Percentiles rank a stretch among this genome's conserved stretches.
These are phyloP conservation scores for Megaptera novaeangliae DNA, from an alignment of 2,113 vertebrate genomes.

Conservation along the genomic window DNA sequence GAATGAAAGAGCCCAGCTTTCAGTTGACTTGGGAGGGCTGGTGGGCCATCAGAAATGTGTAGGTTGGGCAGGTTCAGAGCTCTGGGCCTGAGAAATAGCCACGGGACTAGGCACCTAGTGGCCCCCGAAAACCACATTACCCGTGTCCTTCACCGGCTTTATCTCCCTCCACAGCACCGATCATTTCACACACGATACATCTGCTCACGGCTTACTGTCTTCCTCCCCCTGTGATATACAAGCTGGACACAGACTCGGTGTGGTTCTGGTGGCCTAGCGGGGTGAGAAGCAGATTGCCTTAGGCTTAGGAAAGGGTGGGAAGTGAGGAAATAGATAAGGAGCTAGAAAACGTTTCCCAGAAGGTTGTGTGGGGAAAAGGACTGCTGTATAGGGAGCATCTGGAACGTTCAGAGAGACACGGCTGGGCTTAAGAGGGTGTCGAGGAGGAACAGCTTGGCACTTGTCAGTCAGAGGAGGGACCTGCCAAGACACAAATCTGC, in stretches of 20 bases:
- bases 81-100: neutral
- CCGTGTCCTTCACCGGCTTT: too few relatives aligned
- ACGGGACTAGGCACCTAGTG: neutral
- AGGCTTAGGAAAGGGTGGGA: neutral
- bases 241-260: neutral
- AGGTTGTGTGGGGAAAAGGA: neutral
- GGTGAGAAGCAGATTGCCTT: neutral
- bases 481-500: neutral
- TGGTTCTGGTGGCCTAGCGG: neutral
- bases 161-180: neutral
- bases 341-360: neutral
- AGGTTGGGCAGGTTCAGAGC: neutral
- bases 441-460: neutral
- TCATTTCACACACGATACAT: fast-evolving
- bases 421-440: neutral
- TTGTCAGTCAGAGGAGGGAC: neutral
- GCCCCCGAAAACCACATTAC: neutral
- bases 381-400: neutral
- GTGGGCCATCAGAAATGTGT: neutral
- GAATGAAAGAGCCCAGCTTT: neutral
- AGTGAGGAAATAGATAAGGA: neutral
- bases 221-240: neutral
- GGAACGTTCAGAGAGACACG: neutral
- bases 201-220: neutral
- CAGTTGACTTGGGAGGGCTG: neutral